Evolutionary conservation across 2,888 invertebrate species (phyloP), one percentile per base, ranked within the genome.

Genomic region (Ophioninae sp.): DNA sequence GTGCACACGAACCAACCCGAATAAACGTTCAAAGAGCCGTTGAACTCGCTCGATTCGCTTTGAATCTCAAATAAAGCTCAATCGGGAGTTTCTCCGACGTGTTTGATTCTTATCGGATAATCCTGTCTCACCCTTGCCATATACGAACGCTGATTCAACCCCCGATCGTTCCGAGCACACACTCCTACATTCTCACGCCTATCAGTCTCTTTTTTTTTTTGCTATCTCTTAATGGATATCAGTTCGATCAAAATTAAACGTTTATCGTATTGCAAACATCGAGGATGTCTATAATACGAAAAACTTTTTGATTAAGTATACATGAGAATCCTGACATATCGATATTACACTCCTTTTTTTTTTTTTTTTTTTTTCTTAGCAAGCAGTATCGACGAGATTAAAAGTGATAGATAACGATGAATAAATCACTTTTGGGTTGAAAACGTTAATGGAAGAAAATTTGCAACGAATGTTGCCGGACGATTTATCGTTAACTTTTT

Each of bases 41-140:
- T 71, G 56, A 51, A 71, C 51, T 56, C 56, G 63, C 63, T 23
- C 78, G 63, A 9, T 78, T 71, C 78, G 63, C 71, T 51, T 37
- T 56, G 75, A 64, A 58, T 41, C 73, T 74, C 74, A 37, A 74
- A 80, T 74, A 68, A 79, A 74, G 68, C 73, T 67, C 67, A 37
- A 74, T 61, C 79, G 65, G 10, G 67, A 79, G 73, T 44, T 67
- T 23, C 79, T 64, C 79, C 51, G 63, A 56, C 63, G 68, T 74
- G 74, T 80, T 80, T 74, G 79, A 80, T 80, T 80, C 74, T 73
- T 73, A 80, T 80, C 79, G 79, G 73, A 67, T 79, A 41, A 61
- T 44, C 51, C 61, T 41, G 68, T 61, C 73, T 61, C 68, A 39
- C 44, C 58, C 63, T 37, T 23, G 41, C 72, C 30, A 30, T 17